These are phyloP conservation scores for Hypotaenidia philippensis DNA, from an alignment of 2,797 vertebrate genomes.

Conservation along the genomic window DNA sequence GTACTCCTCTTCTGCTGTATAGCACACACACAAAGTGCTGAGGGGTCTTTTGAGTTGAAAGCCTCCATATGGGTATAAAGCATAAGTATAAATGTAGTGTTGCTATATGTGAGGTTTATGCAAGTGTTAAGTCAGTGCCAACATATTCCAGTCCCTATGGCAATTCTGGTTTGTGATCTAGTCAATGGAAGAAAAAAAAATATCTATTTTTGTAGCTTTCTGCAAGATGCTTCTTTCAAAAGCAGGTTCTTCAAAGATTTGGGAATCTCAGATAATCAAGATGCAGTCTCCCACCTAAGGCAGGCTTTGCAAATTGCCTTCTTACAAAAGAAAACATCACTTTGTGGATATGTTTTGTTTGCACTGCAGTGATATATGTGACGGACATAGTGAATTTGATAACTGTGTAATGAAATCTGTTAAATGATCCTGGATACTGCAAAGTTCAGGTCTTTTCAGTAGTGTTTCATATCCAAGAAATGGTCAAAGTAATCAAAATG, in stretches of 20 bases:
- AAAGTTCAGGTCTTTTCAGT: background rate
- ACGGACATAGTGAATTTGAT: background rate
- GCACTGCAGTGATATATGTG: background rate
- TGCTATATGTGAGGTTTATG: background rate
- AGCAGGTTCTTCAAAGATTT: background rate
- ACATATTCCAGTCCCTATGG: background rate
- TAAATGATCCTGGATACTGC: background rate
- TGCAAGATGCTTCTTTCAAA: background rate
- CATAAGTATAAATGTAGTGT: background rate
- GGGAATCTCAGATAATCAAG: background rate
- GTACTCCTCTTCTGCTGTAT: background rate
- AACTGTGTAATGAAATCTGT: background rate
- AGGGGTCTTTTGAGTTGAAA: background rate
- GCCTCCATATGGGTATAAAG: background rate
- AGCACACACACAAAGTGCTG: background rate
- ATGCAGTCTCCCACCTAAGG: background rate
- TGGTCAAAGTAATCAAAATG: background rate
- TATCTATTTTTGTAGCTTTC: background rate
- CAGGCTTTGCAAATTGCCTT: background rate
- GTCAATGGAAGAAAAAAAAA: background rate
- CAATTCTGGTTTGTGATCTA: slow-evolving; percentile 6
- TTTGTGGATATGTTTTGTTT: background rate
- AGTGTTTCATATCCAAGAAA: background rate
- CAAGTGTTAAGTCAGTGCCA: background rate
- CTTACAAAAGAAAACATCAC: background rate